Conservation (phyloP, 2,888 invertebrate species). For the Lingula anatina region DNA sequence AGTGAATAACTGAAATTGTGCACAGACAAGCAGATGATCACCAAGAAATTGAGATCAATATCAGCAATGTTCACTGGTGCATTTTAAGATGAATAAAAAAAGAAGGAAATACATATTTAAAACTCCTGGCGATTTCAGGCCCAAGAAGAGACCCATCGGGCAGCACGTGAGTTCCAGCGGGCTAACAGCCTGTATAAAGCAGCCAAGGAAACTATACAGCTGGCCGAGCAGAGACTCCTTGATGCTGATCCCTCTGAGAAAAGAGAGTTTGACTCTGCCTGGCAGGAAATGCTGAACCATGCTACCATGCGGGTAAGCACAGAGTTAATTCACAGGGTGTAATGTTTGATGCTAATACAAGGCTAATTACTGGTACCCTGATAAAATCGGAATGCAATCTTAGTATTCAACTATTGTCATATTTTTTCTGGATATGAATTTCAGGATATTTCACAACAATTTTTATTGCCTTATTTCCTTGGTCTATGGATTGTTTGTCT, state of each 20-base stretch:
- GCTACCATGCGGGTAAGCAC: conserved; percentile 77
- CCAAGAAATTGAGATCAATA: no score
- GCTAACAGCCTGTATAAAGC: conserved; percentile 88
- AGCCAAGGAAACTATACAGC: conserved; percentile 86
- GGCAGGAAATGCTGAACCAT: conserved; percentile 96
- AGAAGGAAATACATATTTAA: no score
- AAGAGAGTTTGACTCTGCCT: conserved; percentile 89
- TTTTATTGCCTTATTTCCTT: not conserved
- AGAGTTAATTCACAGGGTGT: not conserved
- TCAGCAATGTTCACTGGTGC: no score
- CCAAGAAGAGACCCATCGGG: conserved; percentile 81
- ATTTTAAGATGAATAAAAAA: no score
- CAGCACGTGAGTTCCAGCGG: conserved; percentile 83
- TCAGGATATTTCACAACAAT: not conserved
- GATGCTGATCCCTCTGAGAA: conserved; percentile 57
- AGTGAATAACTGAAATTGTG: no score
- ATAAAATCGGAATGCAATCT: not conserved
- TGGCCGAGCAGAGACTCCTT: conserved; percentile 80
- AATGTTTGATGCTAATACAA: not conserved
- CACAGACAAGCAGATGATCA: no score
- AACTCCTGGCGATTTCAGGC: no score
- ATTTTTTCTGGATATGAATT: not conserved
- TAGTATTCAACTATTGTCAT: not conserved
- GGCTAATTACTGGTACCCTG: no score
- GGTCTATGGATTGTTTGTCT: no score